A percentile compares a stretch with the other conserved stretches of the same genome.
phyloP scores from a whole-genome alignment of 2,113 vertebrate species.

The human (Homo sapiens) region DNA sequence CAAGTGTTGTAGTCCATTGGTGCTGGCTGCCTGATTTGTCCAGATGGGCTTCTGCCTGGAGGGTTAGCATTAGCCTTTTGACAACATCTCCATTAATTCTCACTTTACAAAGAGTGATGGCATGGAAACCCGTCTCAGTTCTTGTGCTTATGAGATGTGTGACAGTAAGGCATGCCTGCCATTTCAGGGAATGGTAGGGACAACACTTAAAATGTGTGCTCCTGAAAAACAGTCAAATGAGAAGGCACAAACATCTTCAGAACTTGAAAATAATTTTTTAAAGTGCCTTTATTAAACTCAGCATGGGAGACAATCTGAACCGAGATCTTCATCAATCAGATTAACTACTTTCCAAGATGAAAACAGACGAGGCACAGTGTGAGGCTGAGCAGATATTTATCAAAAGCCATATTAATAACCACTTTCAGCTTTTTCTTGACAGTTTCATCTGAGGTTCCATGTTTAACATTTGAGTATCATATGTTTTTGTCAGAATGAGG shows the following conservation, averaged over 20 bases:
- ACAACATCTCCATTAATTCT: constrained; percentile 65
- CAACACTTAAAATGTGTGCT: constrained; percentile 28
- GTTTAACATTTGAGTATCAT: constrained; percentile 92
- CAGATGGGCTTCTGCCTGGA: constrained; percentile 72
- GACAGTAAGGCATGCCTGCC: constrained; percentile 62
- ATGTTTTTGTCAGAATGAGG: constrained; percentile 91
- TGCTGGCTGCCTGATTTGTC: constrained; percentile 67
- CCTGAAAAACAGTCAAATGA: constrained; percentile 53
- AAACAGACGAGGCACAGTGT: constrained; percentile 91
- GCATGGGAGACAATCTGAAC: constrained; percentile 91
- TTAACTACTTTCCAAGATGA: constrained; percentile 91
- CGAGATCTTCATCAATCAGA: constrained; percentile 95
- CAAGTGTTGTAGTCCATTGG: constrained; percentile 32
- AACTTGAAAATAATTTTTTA: constrained; percentile 63
- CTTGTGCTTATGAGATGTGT: constrained; percentile 33
- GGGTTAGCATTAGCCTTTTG: constrained; percentile 77
- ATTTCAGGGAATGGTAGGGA: constrained; percentile 15
- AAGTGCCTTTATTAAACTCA: constrained; percentile 86
- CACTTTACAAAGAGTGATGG: constrained; percentile 62
- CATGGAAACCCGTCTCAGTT: constrained; percentile 20
- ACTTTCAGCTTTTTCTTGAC: constrained; percentile 90
- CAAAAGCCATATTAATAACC: constrained; percentile 93
- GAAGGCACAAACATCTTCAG: constrained; percentile 64
- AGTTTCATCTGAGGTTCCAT: constrained; percentile 90
- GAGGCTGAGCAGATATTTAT: constrained; percentile 92